These are phyloP conservation scores for Eumerus sabulonum DNA, from an alignment of 2,888 invertebrate species.

Conservation along the genomic window DNA sequence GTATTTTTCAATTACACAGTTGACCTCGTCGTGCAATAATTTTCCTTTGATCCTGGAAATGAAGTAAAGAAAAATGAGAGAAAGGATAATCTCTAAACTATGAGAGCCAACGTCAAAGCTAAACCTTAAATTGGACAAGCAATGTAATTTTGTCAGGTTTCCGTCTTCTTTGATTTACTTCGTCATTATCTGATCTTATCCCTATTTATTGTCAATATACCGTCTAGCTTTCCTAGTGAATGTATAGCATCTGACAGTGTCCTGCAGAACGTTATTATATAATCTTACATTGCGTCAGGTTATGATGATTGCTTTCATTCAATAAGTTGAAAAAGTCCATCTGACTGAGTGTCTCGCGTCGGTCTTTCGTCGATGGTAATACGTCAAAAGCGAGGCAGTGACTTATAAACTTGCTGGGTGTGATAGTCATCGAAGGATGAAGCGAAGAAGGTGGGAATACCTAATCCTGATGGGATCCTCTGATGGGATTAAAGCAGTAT, in stretches of 20 bases:
- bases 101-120: conserved; percentile 38
- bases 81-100: conserved; percentile 48
- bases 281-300: conserved; percentile 39
- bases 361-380: neutral
- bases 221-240: too few species aligned
- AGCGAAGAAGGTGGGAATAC: neutral
- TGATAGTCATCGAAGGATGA: neutral
- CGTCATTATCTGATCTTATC: conserved; percentile 40
- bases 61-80: conserved; percentile 24
- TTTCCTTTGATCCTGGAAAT: conserved; percentile 64
- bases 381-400: conserved; percentile 24
- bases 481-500: conserved; percentile 62
- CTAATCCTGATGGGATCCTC: conserved; percentile 55
- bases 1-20: conserved; percentile 68
- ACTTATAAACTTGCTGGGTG: conserved; percentile 15
- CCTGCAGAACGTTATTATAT: too few species aligned
- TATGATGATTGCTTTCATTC: conserved; percentile 18
- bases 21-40: conserved; percentile 68
- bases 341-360: too few species aligned
- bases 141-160: conserved; percentile 39
- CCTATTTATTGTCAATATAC: conserved; percentile 39
- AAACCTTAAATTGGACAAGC: conserved; percentile 55
- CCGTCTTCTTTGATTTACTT: conserved; percentile 41
- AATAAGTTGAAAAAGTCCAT: neutral
- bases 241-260: too few species aligned